phyloP scores from a whole-genome alignment of 2,888 invertebrate genomes.

The Galeruca laticollis region DNA sequence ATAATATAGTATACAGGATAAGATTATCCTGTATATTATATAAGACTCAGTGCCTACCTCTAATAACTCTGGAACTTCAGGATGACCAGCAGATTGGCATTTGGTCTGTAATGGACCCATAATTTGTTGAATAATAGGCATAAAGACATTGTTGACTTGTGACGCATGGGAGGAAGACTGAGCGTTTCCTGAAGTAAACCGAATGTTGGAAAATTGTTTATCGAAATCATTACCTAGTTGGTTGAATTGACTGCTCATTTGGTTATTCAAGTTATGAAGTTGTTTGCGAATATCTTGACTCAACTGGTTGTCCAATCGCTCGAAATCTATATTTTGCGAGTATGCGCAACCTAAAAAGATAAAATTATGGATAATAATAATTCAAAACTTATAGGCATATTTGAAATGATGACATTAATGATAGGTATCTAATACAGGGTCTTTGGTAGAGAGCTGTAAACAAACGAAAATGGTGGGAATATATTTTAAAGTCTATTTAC shows the following conservation, averaged over 20 bases:
- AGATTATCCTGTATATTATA: no score
- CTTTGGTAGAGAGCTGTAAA: no score
- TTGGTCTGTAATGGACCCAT: not conserved
- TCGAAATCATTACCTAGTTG: not conserved
- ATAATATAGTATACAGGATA: no score
- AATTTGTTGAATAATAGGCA: not conserved
- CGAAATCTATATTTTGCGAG: not conserved
- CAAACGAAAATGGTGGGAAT: no score
- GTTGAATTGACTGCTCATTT: not conserved
- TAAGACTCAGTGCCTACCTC: not conserved
- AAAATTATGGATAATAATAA: not conserved
- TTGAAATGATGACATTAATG: no score
- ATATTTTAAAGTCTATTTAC: no score
- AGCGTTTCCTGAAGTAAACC: not conserved
- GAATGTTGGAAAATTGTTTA: not conserved
- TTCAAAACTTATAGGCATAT: not conserved
- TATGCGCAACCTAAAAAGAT: not conserved
- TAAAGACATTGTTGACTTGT: not conserved
- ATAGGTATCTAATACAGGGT: no score
- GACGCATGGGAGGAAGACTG: not conserved
- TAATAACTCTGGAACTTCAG: not conserved
- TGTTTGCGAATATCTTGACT: not conserved
- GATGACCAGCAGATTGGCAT: not conserved
- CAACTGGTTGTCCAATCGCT: not conserved
- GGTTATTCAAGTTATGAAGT: not conserved